Conservation (phyloP, 53 echinoderm and acorn worm genomes). For the Hippasteria phrygiana region DNA sequence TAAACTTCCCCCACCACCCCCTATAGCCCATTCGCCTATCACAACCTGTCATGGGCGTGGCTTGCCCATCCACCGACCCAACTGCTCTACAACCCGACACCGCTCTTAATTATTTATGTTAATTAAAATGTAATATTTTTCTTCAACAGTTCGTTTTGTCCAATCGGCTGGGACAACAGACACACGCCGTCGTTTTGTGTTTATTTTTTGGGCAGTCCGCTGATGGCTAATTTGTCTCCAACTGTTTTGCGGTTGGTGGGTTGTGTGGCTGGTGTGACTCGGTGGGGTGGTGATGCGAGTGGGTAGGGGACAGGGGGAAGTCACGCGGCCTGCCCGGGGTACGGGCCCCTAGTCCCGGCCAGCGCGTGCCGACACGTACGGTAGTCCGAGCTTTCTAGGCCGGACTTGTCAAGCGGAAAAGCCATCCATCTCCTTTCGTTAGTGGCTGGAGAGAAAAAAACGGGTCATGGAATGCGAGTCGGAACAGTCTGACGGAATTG, state of each 20-base stretch:
- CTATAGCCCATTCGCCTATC: slow-evolving; percentile 62
- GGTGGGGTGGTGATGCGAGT: slow-evolving; percentile 20
- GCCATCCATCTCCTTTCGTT: slow-evolving; percentile 46
- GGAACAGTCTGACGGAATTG: background rate
- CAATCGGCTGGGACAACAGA: slow-evolving; percentile 21
- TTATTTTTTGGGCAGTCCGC: slow-evolving; percentile 30
- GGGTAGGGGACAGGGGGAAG: slow-evolving; percentile 11
- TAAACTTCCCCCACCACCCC: slow-evolving; percentile 43
- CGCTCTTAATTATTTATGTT: slow-evolving; percentile 66
- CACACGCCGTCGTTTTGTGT: slow-evolving; percentile 48
- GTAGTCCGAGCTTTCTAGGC: background rate
- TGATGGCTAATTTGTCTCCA: slow-evolving; percentile 62
- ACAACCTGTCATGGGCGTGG: slow-evolving; percentile 68
- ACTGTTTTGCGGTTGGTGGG: slow-evolving; percentile 61
- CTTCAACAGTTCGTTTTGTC: slow-evolving; percentile 7
- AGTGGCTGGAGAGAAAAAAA: slow-evolving; percentile 12
- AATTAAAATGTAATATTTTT: slow-evolving; percentile 56
- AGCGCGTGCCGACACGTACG: slow-evolving; percentile 62
- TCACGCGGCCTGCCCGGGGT: slow-evolving; percentile 58
- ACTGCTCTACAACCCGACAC: slow-evolving; percentile 48
- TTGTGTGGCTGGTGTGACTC: slow-evolving; percentile 52
- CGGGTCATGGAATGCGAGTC: slow-evolving; percentile 44
- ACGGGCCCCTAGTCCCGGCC: background rate
- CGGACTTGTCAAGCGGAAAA: slow-evolving; percentile 19
- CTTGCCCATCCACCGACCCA: slow-evolving; percentile 55